Base-by-base conservation (phyloP, 23 tunicate genomes). In the Ascidia mentula region DNA sequence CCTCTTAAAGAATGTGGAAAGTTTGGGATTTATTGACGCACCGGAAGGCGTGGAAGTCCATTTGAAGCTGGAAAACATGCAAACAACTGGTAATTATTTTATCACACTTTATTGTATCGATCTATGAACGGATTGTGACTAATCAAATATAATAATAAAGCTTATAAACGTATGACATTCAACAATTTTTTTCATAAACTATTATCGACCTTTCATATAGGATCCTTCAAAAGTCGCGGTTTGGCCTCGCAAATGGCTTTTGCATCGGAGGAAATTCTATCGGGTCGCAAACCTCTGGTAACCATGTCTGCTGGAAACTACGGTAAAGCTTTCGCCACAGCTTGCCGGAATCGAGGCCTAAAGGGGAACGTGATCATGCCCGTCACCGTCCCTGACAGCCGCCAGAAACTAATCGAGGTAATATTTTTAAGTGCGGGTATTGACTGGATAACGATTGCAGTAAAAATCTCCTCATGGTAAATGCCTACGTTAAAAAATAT, bases 281-380 rank as follows among this genome's bases (percentile, higher is more conserved):
- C 81, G 4, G 37, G 81, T n/a, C 42, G 42, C 20, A 38, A 39
- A 36, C 39, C 40, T 18, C 33, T 88, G 61, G 87, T 88, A 4
- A 88, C 93, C 39, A 82, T 88, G 77, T 88, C 93, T 9, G 93
- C 93, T 70, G 93, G 93, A 13, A 88, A 88, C 40, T 88, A 88
- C 45, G 93, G 93, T 6, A 82, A 82, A 46, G 83, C 93, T 4
- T 88, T 88, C 40, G 87, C 93, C 6, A 70, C 34, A 35, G 79
- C 70, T 22, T 88, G 93, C 61, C 17, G 72, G 24, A 34, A 45
- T 36, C 36, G 75, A 0, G 45, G 60, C 18, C 12, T 88, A 7
- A 77, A 77, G 18, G 93, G 93, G 26, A 80, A 73, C 34, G 93
- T 88, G 32, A 74, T 80, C 0, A 88, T 88, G 93, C 93, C 93